Evolutionary conservation across 2,113 vertebrate species (phyloP).

Genomic region (Lagopus leucura): DNA sequence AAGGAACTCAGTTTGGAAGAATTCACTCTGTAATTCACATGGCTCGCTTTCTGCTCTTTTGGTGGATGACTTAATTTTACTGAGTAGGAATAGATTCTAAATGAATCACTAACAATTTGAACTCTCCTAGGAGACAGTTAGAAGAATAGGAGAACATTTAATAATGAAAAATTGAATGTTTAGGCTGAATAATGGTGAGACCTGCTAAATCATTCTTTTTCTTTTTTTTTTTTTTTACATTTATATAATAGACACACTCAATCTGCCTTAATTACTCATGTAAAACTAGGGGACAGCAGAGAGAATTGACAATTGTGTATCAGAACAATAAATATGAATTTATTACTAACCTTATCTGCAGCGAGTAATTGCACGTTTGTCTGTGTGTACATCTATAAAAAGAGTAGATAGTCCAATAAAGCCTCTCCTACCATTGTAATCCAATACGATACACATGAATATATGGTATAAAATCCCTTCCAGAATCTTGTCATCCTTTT

Average conservation of each 20-base stretch:
- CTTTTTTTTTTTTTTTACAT: neutral
- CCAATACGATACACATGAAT: neutral
- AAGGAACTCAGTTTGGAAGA: neutral
- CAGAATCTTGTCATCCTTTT: neutral
- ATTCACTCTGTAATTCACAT: neutral
- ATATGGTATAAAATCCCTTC: neutral
- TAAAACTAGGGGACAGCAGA: neutral
- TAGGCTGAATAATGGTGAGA: neutral
- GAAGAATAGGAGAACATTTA: neutral
- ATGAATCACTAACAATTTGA: slow-evolving; percentile 14
- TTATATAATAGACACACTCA: neutral
- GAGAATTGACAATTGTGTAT: neutral
- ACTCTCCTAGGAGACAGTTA: neutral
- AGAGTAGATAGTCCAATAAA: neutral
- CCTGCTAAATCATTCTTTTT: neutral
- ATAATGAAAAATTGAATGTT: neutral
- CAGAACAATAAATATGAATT: neutral
- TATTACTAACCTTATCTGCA: neutral
- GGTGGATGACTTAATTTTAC: neutral
- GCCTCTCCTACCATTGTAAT: neutral
- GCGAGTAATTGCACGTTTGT: neutral
- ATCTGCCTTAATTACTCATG: neutral
- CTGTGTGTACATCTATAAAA: neutral
- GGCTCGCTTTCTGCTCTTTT: neutral
- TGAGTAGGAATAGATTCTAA: neutral